Evolutionary conservation across 2,888 invertebrate genomes (phyloP), one percentile per base, ranked within the genome.

Genomic region (Lithophane semibrunnea): DNA sequence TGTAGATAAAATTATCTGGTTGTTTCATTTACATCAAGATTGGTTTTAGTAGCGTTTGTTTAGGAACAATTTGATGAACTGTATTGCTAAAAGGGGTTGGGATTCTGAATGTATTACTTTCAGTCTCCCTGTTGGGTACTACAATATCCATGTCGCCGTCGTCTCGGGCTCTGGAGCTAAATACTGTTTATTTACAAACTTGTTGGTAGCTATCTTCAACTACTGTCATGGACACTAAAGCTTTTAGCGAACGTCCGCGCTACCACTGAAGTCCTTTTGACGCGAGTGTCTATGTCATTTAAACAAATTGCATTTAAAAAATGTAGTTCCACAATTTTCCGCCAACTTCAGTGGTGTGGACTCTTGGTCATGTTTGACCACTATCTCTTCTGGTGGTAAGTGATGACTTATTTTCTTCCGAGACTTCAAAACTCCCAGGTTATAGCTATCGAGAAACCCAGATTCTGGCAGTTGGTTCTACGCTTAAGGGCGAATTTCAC

Each of bases 1-100:
- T 77, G 73, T 60, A 63, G 77, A 80, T 80, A 80, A 86, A 73
- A 80, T 82, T 79, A 84, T 78, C 63, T 77, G 72, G 77, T 52
- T 67, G 72, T 86, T 78, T 73, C 74, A 70, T 83, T 77, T 72
- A 75, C 66, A 70, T 79, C 67, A 67, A 47, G 52, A 68, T 54
- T 42, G 10, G 24, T 66, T 64, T 58, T 52, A 52, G 49, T 56
- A 37, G 21, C 16, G 42, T 74, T 82, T 75, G 69, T 72, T 73
- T 65, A 66, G 73, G 66, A 60, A 73, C 49, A 44, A 58, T 72
- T 71, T 73, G 65, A 73, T 37, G 56, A 63, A 77, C 16, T 37
- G n/a, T 49, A 24, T 16, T 65, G 10, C 3, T 52, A 24, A 68
- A 21, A 13, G 18, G 52, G 7, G 49, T 49, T 49, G 12, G 44